phyloP scores from a whole-genome alignment of 37 sponge, comb jelly and placozoan species.

The Corticium candelabrum region DNA sequence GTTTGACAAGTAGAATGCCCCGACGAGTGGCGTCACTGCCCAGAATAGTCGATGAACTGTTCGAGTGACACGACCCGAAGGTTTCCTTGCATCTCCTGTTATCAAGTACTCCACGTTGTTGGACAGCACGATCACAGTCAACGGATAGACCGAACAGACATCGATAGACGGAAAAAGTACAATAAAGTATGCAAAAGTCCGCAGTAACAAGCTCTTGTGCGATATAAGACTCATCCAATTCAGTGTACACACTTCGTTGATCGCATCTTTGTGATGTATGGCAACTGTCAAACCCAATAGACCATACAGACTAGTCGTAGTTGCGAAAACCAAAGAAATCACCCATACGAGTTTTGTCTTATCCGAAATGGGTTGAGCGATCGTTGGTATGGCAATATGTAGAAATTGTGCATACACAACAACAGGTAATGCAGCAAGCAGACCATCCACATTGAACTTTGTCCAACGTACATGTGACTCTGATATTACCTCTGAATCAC shows the following conservation, averaged over 20 bases:
- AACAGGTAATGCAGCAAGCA: not conserved
- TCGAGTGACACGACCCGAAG: not conserved
- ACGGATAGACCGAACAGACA: conserved; percentile 79
- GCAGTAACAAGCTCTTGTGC: conserved; percentile 14
- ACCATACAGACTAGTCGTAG: conserved; percentile 42
- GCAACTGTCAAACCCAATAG: conserved; percentile 56
- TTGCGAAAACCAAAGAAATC: conserved; percentile 30
- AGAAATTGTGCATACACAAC: not conserved
- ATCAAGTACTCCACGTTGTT: conserved; percentile 66
- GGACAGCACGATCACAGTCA: conserved; percentile 42
- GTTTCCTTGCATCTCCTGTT: conserved; percentile 14
- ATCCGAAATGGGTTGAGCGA: not conserved
- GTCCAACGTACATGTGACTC: no score
- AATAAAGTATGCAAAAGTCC: conserved; percentile 62
- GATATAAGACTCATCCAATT: conserved; percentile 33
- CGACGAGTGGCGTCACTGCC: not conserved
- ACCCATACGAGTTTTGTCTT: conserved; percentile 27
- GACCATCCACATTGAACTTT: not conserved
- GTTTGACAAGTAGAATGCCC: not conserved
- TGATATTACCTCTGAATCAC: no score
- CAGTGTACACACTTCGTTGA: conserved; percentile 64
- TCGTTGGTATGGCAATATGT: not conserved
- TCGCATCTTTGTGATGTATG: conserved; percentile 39
- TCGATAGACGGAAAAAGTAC: conserved; percentile 83
- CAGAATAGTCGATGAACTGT: not conserved